Percentiles rank a stretch among this genome's conserved stretches.
phyloP scores from a whole-genome alignment of 2,797 vertebrate genomes.

The Tokudaia tokunoshimensis region DNA sequence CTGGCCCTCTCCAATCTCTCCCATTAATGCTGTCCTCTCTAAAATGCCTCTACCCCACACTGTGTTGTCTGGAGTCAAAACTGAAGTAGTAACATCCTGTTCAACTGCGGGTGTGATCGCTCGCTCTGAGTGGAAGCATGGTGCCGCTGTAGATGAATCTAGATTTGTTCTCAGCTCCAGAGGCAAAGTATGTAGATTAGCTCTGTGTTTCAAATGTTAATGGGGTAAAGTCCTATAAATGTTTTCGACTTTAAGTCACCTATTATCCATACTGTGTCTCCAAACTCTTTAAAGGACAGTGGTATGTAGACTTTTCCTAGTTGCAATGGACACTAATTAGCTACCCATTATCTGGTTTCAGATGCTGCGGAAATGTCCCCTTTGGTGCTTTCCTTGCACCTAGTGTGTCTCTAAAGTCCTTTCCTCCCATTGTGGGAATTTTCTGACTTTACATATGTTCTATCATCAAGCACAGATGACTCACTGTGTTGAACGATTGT shows the following conservation, averaged over 20 bases:
- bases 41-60: neutral
- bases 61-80: neutral
- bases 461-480: slow-evolving; percentile 23
- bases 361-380: neutral
- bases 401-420: slow-evolving; percentile 22
- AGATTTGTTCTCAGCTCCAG: neutral
- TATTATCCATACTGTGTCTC: neutral
- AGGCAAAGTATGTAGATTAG: neutral
- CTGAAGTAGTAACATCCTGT: neutral
- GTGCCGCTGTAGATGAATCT: neutral
- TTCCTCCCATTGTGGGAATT: neutral
- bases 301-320: neutral
- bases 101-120: neutral
- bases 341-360: neutral
- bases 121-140: neutral
- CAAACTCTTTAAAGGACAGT: neutral
- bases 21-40: neutral
- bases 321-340: neutral
- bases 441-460: neutral
- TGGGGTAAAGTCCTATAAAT: neutral
- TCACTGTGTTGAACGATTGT: neutral
- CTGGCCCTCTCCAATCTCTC: neutral
- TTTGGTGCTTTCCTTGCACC: neutral
- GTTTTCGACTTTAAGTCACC: neutral
- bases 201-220: neutral